Base-by-base conservation (phyloP, 2,797 vertebrate genomes). In the Linurgus olivaceus region DNA sequence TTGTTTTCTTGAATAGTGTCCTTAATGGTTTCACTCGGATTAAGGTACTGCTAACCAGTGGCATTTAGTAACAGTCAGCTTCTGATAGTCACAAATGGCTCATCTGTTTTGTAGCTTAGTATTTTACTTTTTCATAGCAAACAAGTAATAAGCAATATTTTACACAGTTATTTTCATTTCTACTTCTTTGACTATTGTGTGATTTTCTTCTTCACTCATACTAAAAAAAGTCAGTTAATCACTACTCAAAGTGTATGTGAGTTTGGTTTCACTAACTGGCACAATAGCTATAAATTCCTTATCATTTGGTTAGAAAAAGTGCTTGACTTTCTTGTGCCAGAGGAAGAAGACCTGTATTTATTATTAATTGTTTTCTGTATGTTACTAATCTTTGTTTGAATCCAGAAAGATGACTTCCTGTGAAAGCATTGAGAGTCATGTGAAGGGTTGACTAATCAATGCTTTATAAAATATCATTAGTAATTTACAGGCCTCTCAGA, bases 401-500 rank as follows among this genome's bases (percentile, higher is more conserved):
- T 25, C 40, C 17, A 47, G 86, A 91, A 82, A 82, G 40, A 12
- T 79, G 26, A 33, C 44, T 68, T 93, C 63, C 66, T 73, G 7
- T 68, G 65, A 75, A 72, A 33, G n/a, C 62, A 72, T 47, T 81
- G 58, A 57, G 86, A 81, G 25, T 24, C 31, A 24, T 26, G 37
- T 10, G 54, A 73, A 86, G 31, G 13, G 16, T 33, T 81, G 38
- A 29, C 33, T 84, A 90, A 93, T 65, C 72, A 65, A 19, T 68
- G 20, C 29, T 81, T 93, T 86, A 83, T 72, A 92, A 93, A 78
- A 72, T 44, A 58, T 11, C 45, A 62, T 82, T 70, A 79, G 73
- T 90, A 93, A 93, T 92, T 95, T 84, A 91, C 17, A 35, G 33
- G 24, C 26, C 70, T 90, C 40, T 84, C 78, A 66, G 40, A 88